Evolutionary conservation across 2,888 invertebrate species (phyloP), one percentile per base, ranked within the genome.

Genomic region (Megamerina dolium): DNA sequence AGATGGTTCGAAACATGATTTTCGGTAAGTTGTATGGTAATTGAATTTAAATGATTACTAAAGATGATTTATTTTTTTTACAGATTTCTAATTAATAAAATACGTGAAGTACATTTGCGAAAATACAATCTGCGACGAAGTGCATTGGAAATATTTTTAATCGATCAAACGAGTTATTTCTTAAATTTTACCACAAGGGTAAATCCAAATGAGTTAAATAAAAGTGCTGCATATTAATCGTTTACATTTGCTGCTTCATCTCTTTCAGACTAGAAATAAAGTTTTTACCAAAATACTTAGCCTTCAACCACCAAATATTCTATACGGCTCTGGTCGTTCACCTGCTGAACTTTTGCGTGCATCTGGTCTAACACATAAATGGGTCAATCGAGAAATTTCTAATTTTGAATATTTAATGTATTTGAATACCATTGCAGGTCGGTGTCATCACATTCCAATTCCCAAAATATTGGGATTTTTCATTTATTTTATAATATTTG

Each of bases 331-430:
- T 12, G 77, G 78, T 4, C 69, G 79, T 41, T 77, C 79, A 2
- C 80, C 81, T 10, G 73, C 77, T 0, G 81, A 81, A 50, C 61
- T 81, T 5, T 61, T 81, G n/a, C 74, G 74, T 41, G 71, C 77
- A 1, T 81, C 81, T 1, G 78, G 78, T 4, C 68, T 80, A 1
- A 80, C 77, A 2, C 77, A 79, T 59, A 74, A 75, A 48, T 81
- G 81, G 81, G 69, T 78, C 2, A 75, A 80, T 57, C 78, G 83
- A 29, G 83, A 84, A 66, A 82, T 84, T 46, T 80, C 79, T 34
- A 84, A 84, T 66, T 84, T 84, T 61, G 82, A 84, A 64, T 85
- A 86, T 66, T 67, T 87, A 51, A 87, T 86, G 84, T 74, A 83
- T 70, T 68, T 85, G 52, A 85, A 85, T 62, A 85, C 85, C 0